These are phyloP conservation scores for Calliopsis andreniformis DNA, from an alignment of 1,140 invertebrate genomes.

Conservation along the genomic window DNA sequence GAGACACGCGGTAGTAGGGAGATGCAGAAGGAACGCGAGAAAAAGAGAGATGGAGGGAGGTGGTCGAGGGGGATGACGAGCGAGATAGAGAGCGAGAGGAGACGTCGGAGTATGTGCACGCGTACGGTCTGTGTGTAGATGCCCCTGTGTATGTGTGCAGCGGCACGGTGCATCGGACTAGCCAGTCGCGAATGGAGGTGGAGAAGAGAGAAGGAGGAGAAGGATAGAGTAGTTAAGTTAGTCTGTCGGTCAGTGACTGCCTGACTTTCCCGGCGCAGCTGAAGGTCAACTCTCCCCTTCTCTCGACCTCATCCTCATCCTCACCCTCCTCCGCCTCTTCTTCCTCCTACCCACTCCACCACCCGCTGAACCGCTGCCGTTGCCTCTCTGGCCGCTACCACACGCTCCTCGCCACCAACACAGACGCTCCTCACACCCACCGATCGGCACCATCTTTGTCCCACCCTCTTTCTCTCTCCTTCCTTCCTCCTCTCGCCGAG, in stretches of 20 bases:
- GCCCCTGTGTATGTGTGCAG: conserved; percentile 45
- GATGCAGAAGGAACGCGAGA: conserved; percentile 51
- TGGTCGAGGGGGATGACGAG: background rate
- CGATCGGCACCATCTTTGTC: conserved; percentile 57
- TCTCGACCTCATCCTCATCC: conserved; percentile 68
- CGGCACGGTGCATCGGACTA: conserved; percentile 76
- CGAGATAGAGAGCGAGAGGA: conserved; percentile 38
- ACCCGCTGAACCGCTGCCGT: conserved; percentile 40
- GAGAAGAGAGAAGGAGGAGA: conserved; percentile 73
- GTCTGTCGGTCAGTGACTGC: conserved; percentile 82
- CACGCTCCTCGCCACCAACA: conserved; percentile 16
- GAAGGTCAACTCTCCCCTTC: conserved; percentile 81
- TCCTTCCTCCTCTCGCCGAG: background rate
- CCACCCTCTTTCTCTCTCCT: conserved; percentile 39
- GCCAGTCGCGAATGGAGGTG: conserved; percentile 73
- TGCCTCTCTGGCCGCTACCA: conserved; percentile 34
- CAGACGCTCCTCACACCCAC: conserved; percentile 52
- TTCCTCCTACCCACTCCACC: conserved; percentile 56
- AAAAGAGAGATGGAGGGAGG: conserved; percentile 21
- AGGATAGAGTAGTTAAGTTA: conserved; percentile 82
- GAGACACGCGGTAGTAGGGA: conserved; percentile 37
- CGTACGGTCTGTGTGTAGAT: no score
- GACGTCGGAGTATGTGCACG: conserved; percentile 23
- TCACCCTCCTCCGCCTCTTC: conserved; percentile 44
- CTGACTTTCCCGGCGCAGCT: conserved; percentile 81